phyloP scores from a whole-genome alignment of 2,797 vertebrate genomes.

The Catharus ustulatus region DNA sequence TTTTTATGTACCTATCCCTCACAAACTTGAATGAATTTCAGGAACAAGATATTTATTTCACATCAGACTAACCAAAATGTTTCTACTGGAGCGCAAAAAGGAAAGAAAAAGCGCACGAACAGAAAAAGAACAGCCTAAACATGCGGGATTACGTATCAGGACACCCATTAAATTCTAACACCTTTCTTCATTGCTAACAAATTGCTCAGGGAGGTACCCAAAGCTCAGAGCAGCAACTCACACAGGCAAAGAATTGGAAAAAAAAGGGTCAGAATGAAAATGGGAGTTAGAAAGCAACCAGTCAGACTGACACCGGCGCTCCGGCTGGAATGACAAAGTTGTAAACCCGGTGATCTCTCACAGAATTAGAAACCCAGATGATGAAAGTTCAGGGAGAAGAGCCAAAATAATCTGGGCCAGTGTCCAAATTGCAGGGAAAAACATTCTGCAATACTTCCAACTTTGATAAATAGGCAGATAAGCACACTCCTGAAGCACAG shows the following conservation, averaged over 20 bases:
- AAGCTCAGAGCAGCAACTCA: conserved; percentile 34
- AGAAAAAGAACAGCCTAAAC: not conserved
- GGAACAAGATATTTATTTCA: not conserved
- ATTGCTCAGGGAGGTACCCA: conserved; percentile 44
- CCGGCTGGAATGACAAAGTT: not conserved
- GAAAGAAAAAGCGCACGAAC: not conserved
- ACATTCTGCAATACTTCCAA: conserved; percentile 13
- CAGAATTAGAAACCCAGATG: conserved; percentile 55
- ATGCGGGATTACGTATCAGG: not conserved
- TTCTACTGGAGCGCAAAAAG: not conserved
- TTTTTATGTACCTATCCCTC: not conserved
- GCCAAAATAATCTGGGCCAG: conserved; percentile 36
- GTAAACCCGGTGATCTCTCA: conserved; percentile 37
- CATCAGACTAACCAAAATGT: not conserved
- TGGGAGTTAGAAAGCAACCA: conserved; percentile 37
- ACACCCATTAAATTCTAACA: conserved; percentile 54
- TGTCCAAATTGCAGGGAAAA: conserved; percentile 43
- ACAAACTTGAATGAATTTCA: not conserved
- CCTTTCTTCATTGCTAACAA: conserved; percentile 39
- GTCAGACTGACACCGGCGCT: not conserved
- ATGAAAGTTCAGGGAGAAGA: conserved; percentile 31
- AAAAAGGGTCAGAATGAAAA: not conserved
- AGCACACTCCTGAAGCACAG: not conserved
- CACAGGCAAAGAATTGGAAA: not conserved
- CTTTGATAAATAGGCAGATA: conserved; percentile 51